Conservation (phyloP, 2,797 vertebrate genomes). For the Pipistrellus pipistrellus region DNA sequence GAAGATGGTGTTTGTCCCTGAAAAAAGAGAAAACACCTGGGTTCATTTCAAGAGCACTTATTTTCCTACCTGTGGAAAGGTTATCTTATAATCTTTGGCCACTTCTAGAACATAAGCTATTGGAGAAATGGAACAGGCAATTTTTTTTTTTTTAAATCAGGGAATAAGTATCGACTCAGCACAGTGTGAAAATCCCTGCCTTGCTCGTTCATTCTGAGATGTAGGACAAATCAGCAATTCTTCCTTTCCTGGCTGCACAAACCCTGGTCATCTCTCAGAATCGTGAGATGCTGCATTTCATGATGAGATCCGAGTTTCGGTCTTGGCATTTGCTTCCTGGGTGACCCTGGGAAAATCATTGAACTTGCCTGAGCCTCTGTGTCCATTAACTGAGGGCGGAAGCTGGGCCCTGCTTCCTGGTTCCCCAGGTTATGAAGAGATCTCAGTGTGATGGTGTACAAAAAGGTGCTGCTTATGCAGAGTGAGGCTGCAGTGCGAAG, state of each 20-base stretch:
- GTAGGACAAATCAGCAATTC: background rate
- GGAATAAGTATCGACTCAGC: background rate
- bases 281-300: background rate
- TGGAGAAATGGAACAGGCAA: background rate
- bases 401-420: no score
- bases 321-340: background rate
- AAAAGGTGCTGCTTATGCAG: background rate
- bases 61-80: background rate
- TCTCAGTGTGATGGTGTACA: accelerated
- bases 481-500: background rate
- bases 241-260: background rate
- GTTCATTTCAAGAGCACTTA: background rate
- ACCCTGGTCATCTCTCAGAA: background rate
- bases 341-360: background rate
- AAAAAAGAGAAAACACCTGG: background rate
- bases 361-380: background rate
- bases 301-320: background rate
- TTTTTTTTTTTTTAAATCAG: background rate
- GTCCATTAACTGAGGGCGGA: accelerated
- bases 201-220: background rate
- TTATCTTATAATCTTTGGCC: background rate
- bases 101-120: background rate
- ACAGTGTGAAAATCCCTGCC: background rate
- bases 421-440: background rate
- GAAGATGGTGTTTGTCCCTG: background rate